Conservation (phyloP, 2,888 invertebrate species). For the Homarus gammarus region DNA sequence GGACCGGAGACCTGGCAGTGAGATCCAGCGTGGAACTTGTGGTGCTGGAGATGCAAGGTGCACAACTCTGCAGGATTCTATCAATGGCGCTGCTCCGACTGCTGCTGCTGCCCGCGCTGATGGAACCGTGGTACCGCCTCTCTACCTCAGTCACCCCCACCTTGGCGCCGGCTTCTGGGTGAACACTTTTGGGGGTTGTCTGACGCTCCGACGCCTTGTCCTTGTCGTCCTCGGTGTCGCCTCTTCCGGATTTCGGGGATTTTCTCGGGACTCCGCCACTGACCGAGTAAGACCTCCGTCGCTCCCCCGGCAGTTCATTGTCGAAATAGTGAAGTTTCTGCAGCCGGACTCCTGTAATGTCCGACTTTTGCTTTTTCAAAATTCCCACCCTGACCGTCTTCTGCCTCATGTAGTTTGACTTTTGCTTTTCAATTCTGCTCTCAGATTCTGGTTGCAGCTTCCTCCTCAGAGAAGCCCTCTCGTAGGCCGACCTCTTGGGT, state of each 20-base stretch:
- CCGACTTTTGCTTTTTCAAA: constrained; percentile 67
- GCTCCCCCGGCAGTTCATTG: constrained; percentile 60
- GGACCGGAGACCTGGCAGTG: not conserved
- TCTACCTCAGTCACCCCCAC: constrained; percentile 42
- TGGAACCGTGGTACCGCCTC: constrained; percentile 50
- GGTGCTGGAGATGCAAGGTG: constrained; percentile 59
- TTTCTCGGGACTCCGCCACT: constrained; percentile 34
- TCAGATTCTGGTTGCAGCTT: constrained; percentile 63
- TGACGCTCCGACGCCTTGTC: not conserved
- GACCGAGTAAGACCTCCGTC: constrained; percentile 58
- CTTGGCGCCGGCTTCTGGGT: not conserved
- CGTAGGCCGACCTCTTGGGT: constrained; percentile 36
- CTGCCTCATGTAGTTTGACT: constrained; percentile 65
- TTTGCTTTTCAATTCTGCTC: constrained; percentile 63
- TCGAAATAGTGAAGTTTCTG: constrained; percentile 68
- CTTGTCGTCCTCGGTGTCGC: constrained; percentile 11
- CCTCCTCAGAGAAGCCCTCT: constrained; percentile 54
- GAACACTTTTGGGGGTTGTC: not conserved
- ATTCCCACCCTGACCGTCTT: constrained; percentile 55
- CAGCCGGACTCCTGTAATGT: constrained; percentile 68
- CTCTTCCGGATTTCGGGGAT: not conserved
- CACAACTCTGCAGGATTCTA: constrained; percentile 60
- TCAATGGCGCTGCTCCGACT: constrained; percentile 60
- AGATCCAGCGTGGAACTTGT: constrained; percentile 57
- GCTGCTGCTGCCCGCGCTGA: constrained; percentile 56